Evolutionary conservation across 2,797 vertebrate genomes (phyloP).

Genomic region (Betta splendens): DNA sequence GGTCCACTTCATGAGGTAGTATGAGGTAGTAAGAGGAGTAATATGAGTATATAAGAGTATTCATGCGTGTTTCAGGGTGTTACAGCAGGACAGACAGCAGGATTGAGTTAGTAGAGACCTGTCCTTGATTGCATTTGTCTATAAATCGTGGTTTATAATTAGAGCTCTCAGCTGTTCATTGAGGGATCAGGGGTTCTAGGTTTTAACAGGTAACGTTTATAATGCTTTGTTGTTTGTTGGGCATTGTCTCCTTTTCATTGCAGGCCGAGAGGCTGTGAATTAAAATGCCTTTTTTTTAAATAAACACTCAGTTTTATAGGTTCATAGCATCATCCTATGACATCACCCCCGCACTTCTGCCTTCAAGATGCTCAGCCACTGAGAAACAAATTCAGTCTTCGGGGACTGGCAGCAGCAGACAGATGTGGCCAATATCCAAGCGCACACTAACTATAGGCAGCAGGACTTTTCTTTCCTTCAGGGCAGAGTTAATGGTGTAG

Average conservation of each 20-base stretch:
- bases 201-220: conserved; percentile 26
- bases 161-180: conserved; percentile 58
- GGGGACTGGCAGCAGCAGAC: conserved; percentile 55
- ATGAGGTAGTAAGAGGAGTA: no score
- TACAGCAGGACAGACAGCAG: conserved; percentile 67
- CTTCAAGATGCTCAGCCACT: conserved; percentile 61
- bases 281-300: conserved; percentile 37
- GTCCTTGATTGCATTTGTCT: conserved; percentile 63
- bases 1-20: conserved; percentile 21
- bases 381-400: conserved; percentile 63
- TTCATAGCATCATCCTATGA: conserved; percentile 64
- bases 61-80: conserved; percentile 58
- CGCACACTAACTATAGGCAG: conserved; percentile 50
- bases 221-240: conserved; percentile 37
- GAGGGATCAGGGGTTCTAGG: conserved; percentile 45
- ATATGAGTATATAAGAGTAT: no score
- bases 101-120: conserved; percentile 70
- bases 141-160: conserved; percentile 68
- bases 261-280: conserved; percentile 28
- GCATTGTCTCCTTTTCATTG: conserved; percentile 16
- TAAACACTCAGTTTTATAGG: conserved; percentile 55
- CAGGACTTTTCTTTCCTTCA: conserved; percentile 35
- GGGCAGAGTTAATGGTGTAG: conserved; percentile 50
- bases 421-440: conserved; percentile 70
- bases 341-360: conserved; percentile 66